Base-by-base conservation (phyloP, 2,797 vertebrate species). In the Pangasius larnaudii region DNA sequence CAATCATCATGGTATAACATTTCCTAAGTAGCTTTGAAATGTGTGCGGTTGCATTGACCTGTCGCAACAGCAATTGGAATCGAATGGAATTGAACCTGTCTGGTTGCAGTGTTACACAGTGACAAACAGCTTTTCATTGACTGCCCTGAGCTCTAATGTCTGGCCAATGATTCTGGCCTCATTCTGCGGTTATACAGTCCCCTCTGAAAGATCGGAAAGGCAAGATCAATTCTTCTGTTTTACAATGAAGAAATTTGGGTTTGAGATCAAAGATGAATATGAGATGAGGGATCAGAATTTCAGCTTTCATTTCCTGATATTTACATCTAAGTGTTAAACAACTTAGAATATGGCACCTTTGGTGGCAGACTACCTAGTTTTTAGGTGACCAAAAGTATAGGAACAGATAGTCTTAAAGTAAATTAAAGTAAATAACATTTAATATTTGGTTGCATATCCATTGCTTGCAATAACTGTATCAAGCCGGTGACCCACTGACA, bases 91-190 rank as follows among this genome's bases (percentile, higher is more conserved):
- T 22, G 19, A 39, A 49, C 42, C 56, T 30, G 86, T 59, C 39
- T 87, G 75, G 49, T 69, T 63, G 22, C 59, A 22, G 58, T 56
- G 65, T 71, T 85, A 24, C 33, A 85, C 24, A 49, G 53, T 59
- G 24, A 59, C 24, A 74, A 85, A 86, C 30, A 27, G 30, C 75
- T 63, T 86, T 79, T 65, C n/a, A 79, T n/a, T 78, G 85, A 78
- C 75, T 86, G 58, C 56, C 42, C 39, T 82, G 58, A 51, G n/a
- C 42, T 13, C 10, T 67, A 67, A 84, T 51, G n/a, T 51, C 46
- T 67, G n/a, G 18, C 46, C 61, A 69, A 22, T 51, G 63, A 67
- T 53, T 83, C 39, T 63, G 39, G 24, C 39, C 24, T 63, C 13
- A 63, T 9, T 63, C 42, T 19, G 61, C 1, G 9, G n/a, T 67